These are phyloP conservation scores for Apomyelois bistriatella DNA, from an alignment of 2,888 invertebrate species.

Conservation along the genomic window DNA sequence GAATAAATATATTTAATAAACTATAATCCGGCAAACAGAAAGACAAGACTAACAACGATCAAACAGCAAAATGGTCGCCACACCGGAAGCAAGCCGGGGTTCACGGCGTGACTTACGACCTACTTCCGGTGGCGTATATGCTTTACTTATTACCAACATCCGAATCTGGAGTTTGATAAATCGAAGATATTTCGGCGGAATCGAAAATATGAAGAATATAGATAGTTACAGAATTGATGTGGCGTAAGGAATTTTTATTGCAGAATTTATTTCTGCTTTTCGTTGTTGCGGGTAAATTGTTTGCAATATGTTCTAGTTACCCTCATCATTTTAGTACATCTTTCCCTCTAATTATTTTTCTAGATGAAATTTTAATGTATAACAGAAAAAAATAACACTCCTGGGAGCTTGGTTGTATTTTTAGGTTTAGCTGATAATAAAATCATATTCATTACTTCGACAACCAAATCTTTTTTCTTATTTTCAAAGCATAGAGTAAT, in stretches of 20 bases:
- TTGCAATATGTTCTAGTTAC: neutral
- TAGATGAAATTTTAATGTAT: too few relatives aligned
- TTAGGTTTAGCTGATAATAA: too few relatives aligned
- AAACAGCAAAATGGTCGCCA: slow-evolving; percentile 29
- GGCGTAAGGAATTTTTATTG: neutral
- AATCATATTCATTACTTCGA: neutral
- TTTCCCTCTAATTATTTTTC: neutral
- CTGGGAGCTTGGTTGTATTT: too few relatives aligned
- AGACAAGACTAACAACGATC: slow-evolving; percentile 21
- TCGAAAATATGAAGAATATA: slow-evolving; percentile 33
- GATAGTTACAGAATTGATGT: slow-evolving; percentile 4
- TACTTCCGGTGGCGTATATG: slow-evolving; percentile 72
- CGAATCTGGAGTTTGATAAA: slow-evolving; percentile 32
- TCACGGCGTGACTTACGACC: slow-evolving; percentile 73
- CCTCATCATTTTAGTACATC: neutral
- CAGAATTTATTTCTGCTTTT: neutral
- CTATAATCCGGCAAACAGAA: neutral
- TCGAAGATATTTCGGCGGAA: slow-evolving; percentile 12
- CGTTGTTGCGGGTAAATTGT: neutral
- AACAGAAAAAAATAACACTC: too few relatives aligned
- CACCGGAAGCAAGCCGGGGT: slow-evolving; percentile 57
- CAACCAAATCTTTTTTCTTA: neutral
- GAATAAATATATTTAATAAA: neutral
- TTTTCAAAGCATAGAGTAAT: neutral
- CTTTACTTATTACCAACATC: slow-evolving; percentile 58